These are phyloP conservation scores for Hoplodrina blanda DNA, from an alignment of 2,888 invertebrate genomes.

Conservation along the genomic window DNA sequence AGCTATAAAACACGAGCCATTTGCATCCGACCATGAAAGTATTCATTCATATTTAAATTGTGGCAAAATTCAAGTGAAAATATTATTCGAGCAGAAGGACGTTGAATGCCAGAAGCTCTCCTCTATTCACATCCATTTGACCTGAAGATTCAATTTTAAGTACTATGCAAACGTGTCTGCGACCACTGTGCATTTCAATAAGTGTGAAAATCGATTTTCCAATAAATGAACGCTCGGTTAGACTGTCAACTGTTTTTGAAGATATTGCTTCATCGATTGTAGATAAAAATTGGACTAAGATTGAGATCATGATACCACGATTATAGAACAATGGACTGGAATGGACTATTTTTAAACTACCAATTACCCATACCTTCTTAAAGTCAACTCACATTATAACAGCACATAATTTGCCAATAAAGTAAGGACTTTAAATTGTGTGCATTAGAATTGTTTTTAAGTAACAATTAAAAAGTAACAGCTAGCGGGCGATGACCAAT, in stretches of 20 bases:
- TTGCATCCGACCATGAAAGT: background rate
- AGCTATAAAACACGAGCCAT: background rate
- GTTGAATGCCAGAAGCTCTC: constrained; percentile 22
- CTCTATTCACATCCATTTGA: constrained; percentile 47
- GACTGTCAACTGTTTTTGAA: constrained; percentile 19
- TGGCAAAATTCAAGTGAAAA: constrained; percentile 19
- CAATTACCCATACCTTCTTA: too few relatives aligned
- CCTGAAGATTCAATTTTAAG: constrained; percentile 57
- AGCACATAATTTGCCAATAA: too few relatives aligned
- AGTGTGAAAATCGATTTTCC: constrained; percentile 42
- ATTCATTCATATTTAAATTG: constrained; percentile 26
- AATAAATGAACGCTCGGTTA: constrained; percentile 20
- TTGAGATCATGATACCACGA: too few relatives aligned
- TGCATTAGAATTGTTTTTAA: too few relatives aligned
- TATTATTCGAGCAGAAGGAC: constrained; percentile 18
- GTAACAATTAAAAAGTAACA: too few relatives aligned
- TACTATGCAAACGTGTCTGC: constrained; percentile 49
- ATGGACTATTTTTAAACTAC: too few relatives aligned
- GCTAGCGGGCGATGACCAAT: too few relatives aligned
- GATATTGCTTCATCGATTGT: constrained; percentile 13
- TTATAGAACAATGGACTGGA: too few relatives aligned
- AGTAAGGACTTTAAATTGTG: too few relatives aligned
- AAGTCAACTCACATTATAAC: too few relatives aligned
- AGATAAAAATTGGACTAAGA: background rate
- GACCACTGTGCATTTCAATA: constrained; percentile 52